phyloP scores from a whole-genome alignment of 1,140 invertebrate species.

The Drosophila kepulauana region DNA sequence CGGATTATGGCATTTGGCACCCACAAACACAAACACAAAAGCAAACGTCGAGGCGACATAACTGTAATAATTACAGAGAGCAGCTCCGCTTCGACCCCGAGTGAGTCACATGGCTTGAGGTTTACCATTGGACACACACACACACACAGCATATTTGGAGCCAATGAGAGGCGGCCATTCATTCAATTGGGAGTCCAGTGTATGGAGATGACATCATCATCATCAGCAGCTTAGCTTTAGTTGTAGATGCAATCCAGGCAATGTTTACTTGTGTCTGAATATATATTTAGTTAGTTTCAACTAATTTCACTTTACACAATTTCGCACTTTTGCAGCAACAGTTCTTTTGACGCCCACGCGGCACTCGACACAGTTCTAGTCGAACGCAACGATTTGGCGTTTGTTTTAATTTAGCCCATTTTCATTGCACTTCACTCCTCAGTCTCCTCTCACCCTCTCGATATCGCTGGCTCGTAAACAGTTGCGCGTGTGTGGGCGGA shows the following conservation, averaged over 20 bases:
- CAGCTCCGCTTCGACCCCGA: background rate
- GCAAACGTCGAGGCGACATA: slow-evolving; percentile 31
- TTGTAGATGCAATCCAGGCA: slow-evolving; percentile 30
- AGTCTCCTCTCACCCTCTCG: background rate
- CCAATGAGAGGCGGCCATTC: slow-evolving; percentile 41
- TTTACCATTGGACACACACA: slow-evolving; percentile 27
- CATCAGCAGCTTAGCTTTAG: slow-evolving; percentile 12
- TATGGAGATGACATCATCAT: slow-evolving; percentile 62
- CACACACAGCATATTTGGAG: slow-evolving; percentile 22
- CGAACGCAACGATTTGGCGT: slow-evolving; percentile 36
- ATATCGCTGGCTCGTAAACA: slow-evolving; percentile 19
- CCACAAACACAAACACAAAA: slow-evolving; percentile 27
- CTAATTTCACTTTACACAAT: slow-evolving; percentile 73
- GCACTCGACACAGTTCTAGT: slow-evolving; percentile 63
- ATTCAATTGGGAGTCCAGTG: slow-evolving; percentile 29
- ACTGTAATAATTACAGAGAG: slow-evolving; percentile 75
- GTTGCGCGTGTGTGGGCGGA: slow-evolving; percentile 61
- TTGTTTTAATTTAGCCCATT: slow-evolving; percentile 27
- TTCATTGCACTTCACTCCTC: background rate
- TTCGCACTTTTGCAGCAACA: slow-evolving; percentile 61
- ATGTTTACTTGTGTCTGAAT: background rate
- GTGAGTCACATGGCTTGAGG: slow-evolving; percentile 49
- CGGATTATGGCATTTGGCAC: slow-evolving; percentile 51
- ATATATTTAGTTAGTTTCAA: slow-evolving; percentile 22
- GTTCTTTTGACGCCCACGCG: slow-evolving; percentile 61